Percentiles rank a stretch among this genome's conserved stretches.
These are phyloP conservation scores for Bubo blakistoni DNA, from an alignment of 2,113 vertebrate genomes.

Conservation along the genomic window DNA sequence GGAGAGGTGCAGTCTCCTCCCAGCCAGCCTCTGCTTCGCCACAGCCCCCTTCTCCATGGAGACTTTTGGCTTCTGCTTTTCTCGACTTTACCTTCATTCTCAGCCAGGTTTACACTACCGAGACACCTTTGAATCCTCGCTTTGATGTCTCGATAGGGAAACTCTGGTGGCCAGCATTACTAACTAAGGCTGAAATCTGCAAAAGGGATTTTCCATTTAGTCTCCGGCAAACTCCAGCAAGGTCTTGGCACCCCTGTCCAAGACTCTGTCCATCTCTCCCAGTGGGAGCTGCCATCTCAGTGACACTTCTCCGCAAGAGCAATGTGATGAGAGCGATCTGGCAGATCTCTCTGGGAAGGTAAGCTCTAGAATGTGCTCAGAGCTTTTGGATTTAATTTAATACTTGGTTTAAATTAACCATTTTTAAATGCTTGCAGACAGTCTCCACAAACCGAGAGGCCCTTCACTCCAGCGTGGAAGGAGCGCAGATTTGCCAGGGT, in stretches of 20 bases:
- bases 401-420: conserved; percentile 60
- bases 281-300: conserved; percentile 57
- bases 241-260: conserved; percentile 18
- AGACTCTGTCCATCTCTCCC: conserved; percentile 33
- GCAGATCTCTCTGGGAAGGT: conserved; percentile 56
- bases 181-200: neutral
- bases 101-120: neutral
- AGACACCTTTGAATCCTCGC: neutral
- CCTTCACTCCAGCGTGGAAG: neutral
- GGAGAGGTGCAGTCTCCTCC: neutral
- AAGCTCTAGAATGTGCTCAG: conserved; percentile 43
- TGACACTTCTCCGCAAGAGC: neutral
- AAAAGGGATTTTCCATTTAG: conserved; percentile 55
- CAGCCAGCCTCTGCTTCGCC: neutral
- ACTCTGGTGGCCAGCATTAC: neutral
- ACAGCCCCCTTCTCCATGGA: neutral
- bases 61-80: neutral
- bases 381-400: conserved; percentile 63
- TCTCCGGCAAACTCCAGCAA: conserved; percentile 7
- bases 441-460: conserved; percentile 37
- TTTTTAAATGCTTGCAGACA: conserved; percentile 60
- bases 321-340: conserved; percentile 56
- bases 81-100: neutral
- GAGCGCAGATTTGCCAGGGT: neutral
- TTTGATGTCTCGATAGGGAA: conserved; percentile 28